Conservation (phyloP, 2,888 invertebrate genomes). For the Dugesia japonica region DNA sequence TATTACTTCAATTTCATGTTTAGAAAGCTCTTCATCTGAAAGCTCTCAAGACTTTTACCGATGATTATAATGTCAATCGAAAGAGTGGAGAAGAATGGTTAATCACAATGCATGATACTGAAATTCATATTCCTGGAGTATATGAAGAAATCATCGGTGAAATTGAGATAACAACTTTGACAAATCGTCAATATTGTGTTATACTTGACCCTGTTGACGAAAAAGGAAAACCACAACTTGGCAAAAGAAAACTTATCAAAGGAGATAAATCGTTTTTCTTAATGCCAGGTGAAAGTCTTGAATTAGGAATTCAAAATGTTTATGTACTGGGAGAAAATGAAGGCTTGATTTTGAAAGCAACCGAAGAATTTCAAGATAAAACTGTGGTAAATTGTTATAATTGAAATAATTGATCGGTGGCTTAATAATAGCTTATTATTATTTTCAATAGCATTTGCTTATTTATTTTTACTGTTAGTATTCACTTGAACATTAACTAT, state of each 20-base stretch:
- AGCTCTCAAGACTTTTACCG: slow-evolving; percentile 48
- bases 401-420: no score
- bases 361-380: slow-evolving; percentile 46
- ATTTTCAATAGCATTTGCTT: no score
- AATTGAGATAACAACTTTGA: slow-evolving; percentile 49
- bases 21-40: slow-evolving; percentile 50
- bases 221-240: slow-evolving; percentile 47
- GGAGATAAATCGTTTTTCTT: slow-evolving; percentile 51
- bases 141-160: slow-evolving; percentile 50
- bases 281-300: slow-evolving; percentile 49
- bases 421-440: no score
- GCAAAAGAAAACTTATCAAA: slow-evolving; percentile 49
- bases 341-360: slow-evolving; percentile 49
- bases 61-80: slow-evolving; percentile 46
- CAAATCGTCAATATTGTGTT: slow-evolving; percentile 50
- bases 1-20: no score
- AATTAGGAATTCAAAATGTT: slow-evolving; percentile 49
- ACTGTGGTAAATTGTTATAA: not conserved
- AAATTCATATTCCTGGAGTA: slow-evolving; percentile 51
- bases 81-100: slow-evolving; percentile 52
- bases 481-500: no score
- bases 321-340: slow-evolving; percentile 50
- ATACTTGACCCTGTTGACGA: slow-evolving; percentile 49
- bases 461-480: no score
- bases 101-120: slow-evolving; percentile 48